These are phyloP conservation scores for Danaus chrysippus DNA, from an alignment of 2,888 invertebrate species.

Conservation along the genomic window DNA sequence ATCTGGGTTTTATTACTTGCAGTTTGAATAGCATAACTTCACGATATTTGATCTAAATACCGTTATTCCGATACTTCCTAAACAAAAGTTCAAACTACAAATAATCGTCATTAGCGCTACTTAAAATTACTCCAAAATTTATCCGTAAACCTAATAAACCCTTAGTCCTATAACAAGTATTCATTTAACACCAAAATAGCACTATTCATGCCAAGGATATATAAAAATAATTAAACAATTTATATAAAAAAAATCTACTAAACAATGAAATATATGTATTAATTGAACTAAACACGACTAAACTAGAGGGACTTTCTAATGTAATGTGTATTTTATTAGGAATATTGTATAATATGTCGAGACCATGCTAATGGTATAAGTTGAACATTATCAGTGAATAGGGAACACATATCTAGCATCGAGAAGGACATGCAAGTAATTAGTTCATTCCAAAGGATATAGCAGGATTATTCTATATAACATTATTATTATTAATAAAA, in stretches of 20 bases:
- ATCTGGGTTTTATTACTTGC: conserved; percentile 29
- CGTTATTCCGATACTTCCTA: no score
- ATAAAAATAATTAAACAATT: conserved; percentile 4
- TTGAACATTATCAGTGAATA: conserved; percentile 42
- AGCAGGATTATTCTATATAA: conserved; percentile 68
- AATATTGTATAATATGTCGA: conserved; percentile 32
- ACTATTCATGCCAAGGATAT: conserved; percentile 1
- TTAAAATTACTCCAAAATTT: conserved; percentile 13
- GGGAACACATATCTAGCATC: conserved; percentile 59
- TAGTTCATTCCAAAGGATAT: conserved; percentile 74
- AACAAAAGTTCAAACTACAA: conserved; percentile 27
- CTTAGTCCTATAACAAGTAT: background rate
- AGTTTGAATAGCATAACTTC: conserved; percentile 28
- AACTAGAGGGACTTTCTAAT: conserved; percentile 15
- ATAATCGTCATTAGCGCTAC: conserved; percentile 19
- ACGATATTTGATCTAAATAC: no score
- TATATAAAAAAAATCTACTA: conserved; percentile 10
- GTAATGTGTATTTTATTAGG: conserved; percentile 11
- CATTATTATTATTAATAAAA: conserved; percentile 60
- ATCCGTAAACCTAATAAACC: conserved; percentile 12
- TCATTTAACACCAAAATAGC: background rate
- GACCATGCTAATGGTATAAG: conserved; percentile 61
- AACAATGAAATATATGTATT: conserved; percentile 14
- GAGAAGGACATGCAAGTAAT: conserved; percentile 64
- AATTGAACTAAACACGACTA: conserved; percentile 15